phyloP scores from a whole-genome alignment of 1,140 invertebrate genomes.

The Drosophila jambulina region DNA sequence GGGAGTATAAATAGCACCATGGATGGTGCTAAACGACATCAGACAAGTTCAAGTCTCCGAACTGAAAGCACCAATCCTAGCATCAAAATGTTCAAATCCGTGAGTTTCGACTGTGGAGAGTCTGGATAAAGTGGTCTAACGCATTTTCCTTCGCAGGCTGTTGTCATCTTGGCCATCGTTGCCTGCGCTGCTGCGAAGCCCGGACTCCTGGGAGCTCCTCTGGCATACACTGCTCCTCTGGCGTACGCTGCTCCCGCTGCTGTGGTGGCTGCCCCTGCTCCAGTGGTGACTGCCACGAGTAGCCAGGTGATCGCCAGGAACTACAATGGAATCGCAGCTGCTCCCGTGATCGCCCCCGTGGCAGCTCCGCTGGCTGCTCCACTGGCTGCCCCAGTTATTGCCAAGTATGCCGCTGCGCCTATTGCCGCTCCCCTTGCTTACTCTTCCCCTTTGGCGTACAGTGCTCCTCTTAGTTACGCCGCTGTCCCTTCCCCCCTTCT shows the following conservation, averaged over 20 bases:
- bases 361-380: neutral
- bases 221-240: constrained; percentile 36
- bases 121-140: constrained; percentile 9
- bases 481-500: neutral
- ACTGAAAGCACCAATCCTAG: constrained; percentile 20
- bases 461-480: constrained; percentile 2
- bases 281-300: constrained; percentile 66
- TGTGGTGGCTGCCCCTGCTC: constrained; percentile 62
- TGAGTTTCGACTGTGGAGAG: neutral
- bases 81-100: constrained; percentile 74
- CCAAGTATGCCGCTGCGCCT: constrained; percentile 74
- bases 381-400: constrained; percentile 76
- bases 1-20: constrained; percentile 35
- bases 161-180: constrained; percentile 74
- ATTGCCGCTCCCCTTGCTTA: neutral
- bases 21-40: constrained; percentile 13
- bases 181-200: too few relatives aligned
- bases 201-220: constrained; percentile 44
- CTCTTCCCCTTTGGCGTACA: constrained; percentile 10
- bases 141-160: constrained; percentile 48
- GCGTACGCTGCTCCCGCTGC: constrained; percentile 52
- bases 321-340: too few relatives aligned
- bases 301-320: constrained; percentile 12
- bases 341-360: too few relatives aligned
- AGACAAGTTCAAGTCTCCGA: constrained; percentile 37